Evolutionary conservation across 2,797 vertebrate genomes (phyloP).

Genomic region (Manis pentadactyla): DNA sequence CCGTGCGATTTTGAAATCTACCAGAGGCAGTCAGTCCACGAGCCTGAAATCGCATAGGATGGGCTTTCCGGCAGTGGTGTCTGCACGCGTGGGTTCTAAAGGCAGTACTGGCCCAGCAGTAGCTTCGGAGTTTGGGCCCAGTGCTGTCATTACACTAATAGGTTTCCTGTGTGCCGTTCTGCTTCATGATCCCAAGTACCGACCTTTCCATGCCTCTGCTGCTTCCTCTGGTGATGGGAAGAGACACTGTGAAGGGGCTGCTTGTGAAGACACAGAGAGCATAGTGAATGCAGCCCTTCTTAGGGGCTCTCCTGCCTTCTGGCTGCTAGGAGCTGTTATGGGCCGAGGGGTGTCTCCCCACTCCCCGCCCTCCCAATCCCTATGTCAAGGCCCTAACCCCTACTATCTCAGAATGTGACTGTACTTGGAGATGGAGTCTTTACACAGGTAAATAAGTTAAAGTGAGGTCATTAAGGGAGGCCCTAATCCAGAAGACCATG

Average conservation of each 20-base stretch:
- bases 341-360: no score
- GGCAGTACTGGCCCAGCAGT: neutral
- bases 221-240: neutral
- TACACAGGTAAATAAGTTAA: neutral
- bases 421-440: neutral
- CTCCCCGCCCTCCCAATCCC: neutral
- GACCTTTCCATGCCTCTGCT: neutral
- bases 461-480: neutral
- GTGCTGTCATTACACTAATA: fast-evolving
- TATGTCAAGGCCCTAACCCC: neutral
- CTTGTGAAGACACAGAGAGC: neutral
- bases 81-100: constrained; percentile 29
- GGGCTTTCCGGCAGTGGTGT: neutral
- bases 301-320: neutral
- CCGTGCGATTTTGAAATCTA: constrained; percentile 69
- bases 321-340: neutral
- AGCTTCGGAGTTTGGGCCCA: neutral
- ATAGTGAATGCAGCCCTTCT: neutral
- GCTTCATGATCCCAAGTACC: neutral
- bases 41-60: constrained; percentile 45
- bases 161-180: neutral
- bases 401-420: neutral
- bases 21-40: constrained; percentile 60
- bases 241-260: no score
- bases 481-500: neutral